phyloP scores from a whole-genome alignment of 2,113 vertebrate species.

The Microcebus lehilahytsara region DNA sequence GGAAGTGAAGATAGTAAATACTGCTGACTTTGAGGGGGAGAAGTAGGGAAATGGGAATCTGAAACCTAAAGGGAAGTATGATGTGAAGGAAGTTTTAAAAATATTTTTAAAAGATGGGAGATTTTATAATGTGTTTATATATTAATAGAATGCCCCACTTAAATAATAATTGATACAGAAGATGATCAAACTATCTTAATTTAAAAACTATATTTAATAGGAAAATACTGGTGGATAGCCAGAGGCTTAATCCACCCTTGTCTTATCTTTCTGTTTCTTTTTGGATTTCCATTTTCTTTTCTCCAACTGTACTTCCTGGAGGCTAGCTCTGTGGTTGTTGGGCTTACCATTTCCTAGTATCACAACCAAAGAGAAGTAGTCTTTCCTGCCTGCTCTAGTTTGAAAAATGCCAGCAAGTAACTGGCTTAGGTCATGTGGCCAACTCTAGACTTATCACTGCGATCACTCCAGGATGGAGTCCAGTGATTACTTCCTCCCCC shows the following conservation, averaged over 20 bases:
- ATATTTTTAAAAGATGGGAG: not conserved
- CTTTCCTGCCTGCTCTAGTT: not conserved
- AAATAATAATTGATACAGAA: conserved; percentile 1
- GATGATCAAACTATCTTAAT: not conserved
- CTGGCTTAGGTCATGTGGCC: not conserved
- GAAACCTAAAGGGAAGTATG: not conserved
- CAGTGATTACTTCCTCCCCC: not conserved
- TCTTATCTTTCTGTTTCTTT: not conserved
- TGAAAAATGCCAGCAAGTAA: conserved; percentile 1
- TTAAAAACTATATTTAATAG: conserved; percentile 25
- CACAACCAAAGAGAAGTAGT: not conserved
- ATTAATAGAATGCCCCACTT: conserved; percentile 1
- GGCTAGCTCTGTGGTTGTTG: not conserved
- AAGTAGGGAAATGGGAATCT: not conserved
- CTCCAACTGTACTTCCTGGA: not conserved
- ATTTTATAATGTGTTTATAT: not conserved
- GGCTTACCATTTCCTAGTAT: conserved; percentile 27
- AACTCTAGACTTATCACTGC: not conserved
- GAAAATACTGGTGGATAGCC: not conserved
- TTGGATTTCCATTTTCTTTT: conserved; percentile 5
- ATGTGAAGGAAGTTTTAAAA: not conserved
- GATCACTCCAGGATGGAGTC: not conserved
- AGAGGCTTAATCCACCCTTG: not conserved
- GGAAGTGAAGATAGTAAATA: not conserved
- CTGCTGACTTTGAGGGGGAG: not conserved